A percentile compares a stretch with the other conserved stretches of the same genome.
Evolutionary conservation across 2,888 invertebrate genomes (phyloP).

Genomic region (Thysanoteuthis rhombus): DNA sequence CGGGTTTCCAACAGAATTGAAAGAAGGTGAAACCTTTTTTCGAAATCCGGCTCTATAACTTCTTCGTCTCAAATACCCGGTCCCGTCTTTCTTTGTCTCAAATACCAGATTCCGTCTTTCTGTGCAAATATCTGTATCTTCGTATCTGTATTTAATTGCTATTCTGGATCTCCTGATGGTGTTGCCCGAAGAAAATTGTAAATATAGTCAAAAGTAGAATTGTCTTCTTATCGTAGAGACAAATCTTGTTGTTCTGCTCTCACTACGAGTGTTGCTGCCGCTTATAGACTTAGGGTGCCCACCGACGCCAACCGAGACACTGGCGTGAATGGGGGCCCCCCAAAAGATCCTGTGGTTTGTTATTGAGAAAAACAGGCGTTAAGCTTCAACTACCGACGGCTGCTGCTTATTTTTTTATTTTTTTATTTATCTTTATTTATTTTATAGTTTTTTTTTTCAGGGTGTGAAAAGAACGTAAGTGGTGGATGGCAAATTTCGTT

Average conservation of each 20-base stretch:
- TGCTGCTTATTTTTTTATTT: background rate
- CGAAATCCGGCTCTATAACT: background rate
- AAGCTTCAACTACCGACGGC: background rate
- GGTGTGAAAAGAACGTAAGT: too few species aligned
- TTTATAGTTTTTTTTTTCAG: too few species aligned
- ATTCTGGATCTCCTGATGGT: background rate
- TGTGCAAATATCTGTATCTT: background rate
- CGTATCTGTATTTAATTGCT: background rate
- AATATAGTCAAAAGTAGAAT: background rate
- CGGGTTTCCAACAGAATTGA: background rate
- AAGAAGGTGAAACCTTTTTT: background rate
- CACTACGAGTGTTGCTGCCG: background rate
- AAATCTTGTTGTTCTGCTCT: background rate
- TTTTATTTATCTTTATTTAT: background rate
- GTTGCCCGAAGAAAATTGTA: too few species aligned
- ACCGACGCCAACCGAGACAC: background rate
- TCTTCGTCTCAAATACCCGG: background rate
- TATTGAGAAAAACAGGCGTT: background rate
- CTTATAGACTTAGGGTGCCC: background rate
- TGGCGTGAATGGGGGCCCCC: background rate
- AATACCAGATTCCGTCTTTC: background rate
- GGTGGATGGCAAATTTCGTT: too few species aligned
- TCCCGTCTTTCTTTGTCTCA: background rate
- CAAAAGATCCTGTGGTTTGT: background rate
- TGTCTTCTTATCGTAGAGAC: background rate